Percentiles rank a stretch among this genome's conserved stretches.
These are phyloP conservation scores for Sisyra terminalis DNA, from an alignment of 2,888 invertebrate species.

Conservation along the genomic window DNA sequence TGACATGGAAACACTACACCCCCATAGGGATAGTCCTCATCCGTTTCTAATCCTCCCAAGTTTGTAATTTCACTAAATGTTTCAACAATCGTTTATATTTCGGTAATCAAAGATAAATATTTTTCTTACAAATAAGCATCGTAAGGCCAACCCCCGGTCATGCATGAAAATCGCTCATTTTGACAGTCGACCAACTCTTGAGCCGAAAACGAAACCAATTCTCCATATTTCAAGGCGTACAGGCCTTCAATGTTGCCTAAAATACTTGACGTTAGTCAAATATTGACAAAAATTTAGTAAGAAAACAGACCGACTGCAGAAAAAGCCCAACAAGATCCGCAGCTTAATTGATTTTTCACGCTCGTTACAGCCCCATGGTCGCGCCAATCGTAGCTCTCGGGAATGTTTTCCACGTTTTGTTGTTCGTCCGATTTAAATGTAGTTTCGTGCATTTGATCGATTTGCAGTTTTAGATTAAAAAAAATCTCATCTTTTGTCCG, in stretches of 20 bases:
- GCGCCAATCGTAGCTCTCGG: conserved; percentile 77
- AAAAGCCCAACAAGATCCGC: conserved; percentile 94
- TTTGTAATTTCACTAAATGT: conserved; percentile 58
- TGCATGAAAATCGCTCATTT: conserved; percentile 78
- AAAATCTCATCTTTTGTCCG: conserved; percentile 54
- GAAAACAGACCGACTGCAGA: conserved; percentile 63
- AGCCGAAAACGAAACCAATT: conserved; percentile 74
- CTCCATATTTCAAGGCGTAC: conserved; percentile 65
- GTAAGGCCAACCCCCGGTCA: conserved; percentile 69
- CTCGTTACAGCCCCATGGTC: conserved; percentile 61
- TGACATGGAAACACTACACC: conserved; percentile 64
- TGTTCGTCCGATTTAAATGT: conserved; percentile 45
- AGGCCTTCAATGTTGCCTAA: conserved; percentile 79
- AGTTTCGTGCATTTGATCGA: conserved; percentile 33
- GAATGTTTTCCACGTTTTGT: conserved; percentile 44
- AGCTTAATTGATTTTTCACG: conserved; percentile 79
- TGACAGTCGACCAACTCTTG: conserved; percentile 88
- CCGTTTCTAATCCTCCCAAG: conserved; percentile 79
- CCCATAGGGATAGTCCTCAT: conserved; percentile 84
- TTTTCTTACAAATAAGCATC: conserved; percentile 63
- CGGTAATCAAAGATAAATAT: too few relatives aligned
- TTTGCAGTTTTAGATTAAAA: conserved; percentile 37
- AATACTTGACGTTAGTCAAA: conserved; percentile 4
- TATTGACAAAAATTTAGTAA: background rate
- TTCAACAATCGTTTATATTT: background rate